Conservation (phyloP, 1,140 invertebrate species). For the Heliconius himera region DNA sequence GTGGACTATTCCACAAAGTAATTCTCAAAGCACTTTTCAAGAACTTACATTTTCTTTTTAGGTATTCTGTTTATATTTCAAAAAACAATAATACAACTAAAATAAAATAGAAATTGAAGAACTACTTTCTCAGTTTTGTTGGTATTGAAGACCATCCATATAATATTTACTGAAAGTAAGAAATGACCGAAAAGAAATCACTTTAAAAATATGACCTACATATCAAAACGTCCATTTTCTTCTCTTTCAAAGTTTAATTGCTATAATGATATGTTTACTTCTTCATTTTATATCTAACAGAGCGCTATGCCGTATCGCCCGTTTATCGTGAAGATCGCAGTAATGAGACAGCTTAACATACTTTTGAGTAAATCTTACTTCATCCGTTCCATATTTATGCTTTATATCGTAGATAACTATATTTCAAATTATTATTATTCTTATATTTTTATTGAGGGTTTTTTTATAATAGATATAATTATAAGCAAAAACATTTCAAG, state of each 20-base stretch:
- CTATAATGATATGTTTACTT: slow-evolving; percentile 25
- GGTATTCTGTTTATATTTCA: too few relatives aligned
- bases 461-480: too few relatives aligned
- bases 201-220: not conserved
- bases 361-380: slow-evolving; percentile 1
- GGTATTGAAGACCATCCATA: too few relatives aligned
- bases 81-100: too few relatives aligned
- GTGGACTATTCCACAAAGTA: too few relatives aligned
- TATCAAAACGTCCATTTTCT: not conserved
- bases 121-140: too few relatives aligned
- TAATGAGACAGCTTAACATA: slow-evolving; percentile 20
- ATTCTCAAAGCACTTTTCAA: not conserved
- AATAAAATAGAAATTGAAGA: too few relatives aligned
- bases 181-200: not conserved
- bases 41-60: not conserved
- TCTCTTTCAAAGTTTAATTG: slow-evolving; percentile 7
- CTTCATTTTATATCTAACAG: slow-evolving; percentile 11
- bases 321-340: slow-evolving; percentile 5
- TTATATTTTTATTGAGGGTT: not conserved
- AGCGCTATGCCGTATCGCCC: slow-evolving; percentile 15
- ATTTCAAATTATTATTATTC: not conserved
- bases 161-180: too few relatives aligned
- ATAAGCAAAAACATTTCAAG: too few relatives aligned
- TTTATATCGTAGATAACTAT: not conserved
- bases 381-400: slow-evolving; percentile 13